Percentiles rank a stretch among this genome's conserved stretches.
Conservation (phyloP, 2,113 vertebrate genomes). For the Chunga burmeisteri region DNA sequence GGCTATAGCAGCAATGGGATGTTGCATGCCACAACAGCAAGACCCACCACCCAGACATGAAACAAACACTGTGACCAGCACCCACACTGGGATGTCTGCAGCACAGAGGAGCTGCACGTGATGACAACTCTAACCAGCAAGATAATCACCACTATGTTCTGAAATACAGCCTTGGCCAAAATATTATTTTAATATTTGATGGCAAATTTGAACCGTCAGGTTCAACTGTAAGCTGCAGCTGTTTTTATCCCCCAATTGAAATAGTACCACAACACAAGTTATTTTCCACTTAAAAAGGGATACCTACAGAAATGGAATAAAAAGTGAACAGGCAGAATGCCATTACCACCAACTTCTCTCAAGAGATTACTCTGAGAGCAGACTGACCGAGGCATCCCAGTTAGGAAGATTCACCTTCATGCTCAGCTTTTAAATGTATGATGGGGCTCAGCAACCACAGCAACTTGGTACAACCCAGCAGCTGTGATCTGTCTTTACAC, state of each 20-base stretch:
- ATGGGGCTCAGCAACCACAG: background rate
- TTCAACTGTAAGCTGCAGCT: background rate
- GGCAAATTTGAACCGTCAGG: background rate
- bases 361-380: background rate
- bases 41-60: background rate
- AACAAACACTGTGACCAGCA: background rate
- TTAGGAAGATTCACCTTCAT: rapidly evolving
- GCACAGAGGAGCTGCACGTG: background rate
- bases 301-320: background rate
- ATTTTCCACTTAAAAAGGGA: background rate
- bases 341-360: background rate
- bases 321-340: background rate
- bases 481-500: rapidly evolving
- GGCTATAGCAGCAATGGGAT: background rate
- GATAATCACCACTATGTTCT: rapidly evolving
- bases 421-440: background rate
- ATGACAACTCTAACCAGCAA: background rate
- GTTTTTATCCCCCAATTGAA: background rate
- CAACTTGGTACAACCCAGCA: background rate
- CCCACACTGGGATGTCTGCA: rapidly evolving
- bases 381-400: background rate
- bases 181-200: background rate
- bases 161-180: background rate
- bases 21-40: background rate
- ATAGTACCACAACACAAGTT: background rate